Conservation (phyloP, 35 echinoderm and acorn worm genomes). For the Apostichopus californicus region DNA sequence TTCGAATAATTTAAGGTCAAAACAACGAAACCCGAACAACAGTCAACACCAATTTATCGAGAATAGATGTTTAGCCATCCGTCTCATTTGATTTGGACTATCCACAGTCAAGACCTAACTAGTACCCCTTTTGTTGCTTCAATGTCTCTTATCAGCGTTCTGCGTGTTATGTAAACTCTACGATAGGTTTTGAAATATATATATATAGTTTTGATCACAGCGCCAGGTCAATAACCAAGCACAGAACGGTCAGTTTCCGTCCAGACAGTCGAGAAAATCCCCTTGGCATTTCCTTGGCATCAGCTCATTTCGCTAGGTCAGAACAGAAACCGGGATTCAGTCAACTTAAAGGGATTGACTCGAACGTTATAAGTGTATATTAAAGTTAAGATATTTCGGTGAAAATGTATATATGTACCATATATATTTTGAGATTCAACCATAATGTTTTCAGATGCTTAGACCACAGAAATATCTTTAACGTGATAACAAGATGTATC, state of each 20-base stretch:
- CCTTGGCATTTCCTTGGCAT: background rate
- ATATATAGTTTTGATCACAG: background rate
- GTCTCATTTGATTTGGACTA: background rate
- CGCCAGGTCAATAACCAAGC: constrained; percentile 26
- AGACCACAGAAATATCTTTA: no score
- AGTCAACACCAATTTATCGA: background rate
- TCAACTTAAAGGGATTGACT: background rate
- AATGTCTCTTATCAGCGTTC: background rate
- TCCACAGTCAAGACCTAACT: background rate
- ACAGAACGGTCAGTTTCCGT: constrained; percentile 4
- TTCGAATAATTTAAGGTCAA: background rate
- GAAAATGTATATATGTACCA: no score
- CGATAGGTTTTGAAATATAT: background rate
- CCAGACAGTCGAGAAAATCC: constrained; percentile 21
- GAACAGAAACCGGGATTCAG: background rate
- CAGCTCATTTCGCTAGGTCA: constrained; percentile 23
- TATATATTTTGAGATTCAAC: no score
- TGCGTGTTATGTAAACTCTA: no score
- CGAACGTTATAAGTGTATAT: no score
- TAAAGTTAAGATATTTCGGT: no score
- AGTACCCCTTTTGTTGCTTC: background rate
- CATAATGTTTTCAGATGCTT: no score
- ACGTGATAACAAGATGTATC: no score
- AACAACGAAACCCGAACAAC: background rate
- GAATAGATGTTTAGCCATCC: background rate